Evolutionary conservation across 1,140 invertebrate genomes (phyloP).

Genomic region (Lordiphosa collinella): DNA sequence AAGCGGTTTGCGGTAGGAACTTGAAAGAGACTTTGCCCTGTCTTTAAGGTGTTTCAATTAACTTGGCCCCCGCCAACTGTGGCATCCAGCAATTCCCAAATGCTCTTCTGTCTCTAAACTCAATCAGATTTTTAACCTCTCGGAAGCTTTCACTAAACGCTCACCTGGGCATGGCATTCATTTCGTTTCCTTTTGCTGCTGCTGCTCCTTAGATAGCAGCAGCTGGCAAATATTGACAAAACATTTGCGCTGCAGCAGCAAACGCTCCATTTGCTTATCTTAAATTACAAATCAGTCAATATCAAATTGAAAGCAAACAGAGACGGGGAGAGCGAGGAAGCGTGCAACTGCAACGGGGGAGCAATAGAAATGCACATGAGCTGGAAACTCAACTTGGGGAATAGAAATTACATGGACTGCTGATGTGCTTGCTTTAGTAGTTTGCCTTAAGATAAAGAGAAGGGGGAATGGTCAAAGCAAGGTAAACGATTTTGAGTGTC

Average conservation of each 20-base stretch:
- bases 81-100: too few relatives aligned
- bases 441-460: too few relatives aligned
- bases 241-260: constrained; percentile 41
- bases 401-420: too few relatives aligned
- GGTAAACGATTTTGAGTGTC: too few relatives aligned
- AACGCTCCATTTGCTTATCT: constrained; percentile 67
- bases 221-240: constrained; percentile 69
- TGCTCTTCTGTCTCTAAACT: too few relatives aligned
- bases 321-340: constrained; percentile 21
- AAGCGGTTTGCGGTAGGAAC: constrained; percentile 33
- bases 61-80: too few relatives aligned
- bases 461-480: too few relatives aligned
- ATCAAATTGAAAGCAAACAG: constrained; percentile 67
- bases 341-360: constrained; percentile 10
- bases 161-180: constrained; percentile 13
- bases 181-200: constrained; percentile 9
- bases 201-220: neutral
- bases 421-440: too few relatives aligned
- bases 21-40: neutral
- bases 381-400: constrained; percentile 11
- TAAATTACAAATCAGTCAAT: constrained; percentile 77
- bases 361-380: constrained; percentile 45
- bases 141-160: constrained; percentile 14
- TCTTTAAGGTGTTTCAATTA: too few relatives aligned
- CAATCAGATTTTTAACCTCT: too few relatives aligned